A percentile compares a stretch with the other conserved stretches of the same genome.
These are phyloP conservation scores for Cricetomys ansorgei DNA, from an alignment of 2,113 vertebrate species.

Conservation along the genomic window DNA sequence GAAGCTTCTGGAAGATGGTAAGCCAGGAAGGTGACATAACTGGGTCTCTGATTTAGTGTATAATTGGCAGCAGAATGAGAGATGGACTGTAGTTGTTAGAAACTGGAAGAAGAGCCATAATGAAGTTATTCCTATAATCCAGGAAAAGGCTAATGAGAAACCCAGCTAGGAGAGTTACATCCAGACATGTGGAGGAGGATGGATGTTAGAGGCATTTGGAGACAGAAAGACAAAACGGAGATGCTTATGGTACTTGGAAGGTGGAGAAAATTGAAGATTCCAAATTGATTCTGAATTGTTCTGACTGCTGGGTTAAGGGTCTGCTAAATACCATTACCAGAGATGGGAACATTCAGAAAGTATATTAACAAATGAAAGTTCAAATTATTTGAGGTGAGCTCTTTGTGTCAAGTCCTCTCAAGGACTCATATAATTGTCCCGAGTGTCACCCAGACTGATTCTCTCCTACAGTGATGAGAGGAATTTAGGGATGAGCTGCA, in stretches of 20 bases:
- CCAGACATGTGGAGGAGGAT: not conserved
- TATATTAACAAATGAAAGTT: conserved; percentile 34
- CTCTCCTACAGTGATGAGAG: not conserved
- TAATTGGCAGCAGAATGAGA: not conserved
- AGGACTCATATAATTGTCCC: not conserved
- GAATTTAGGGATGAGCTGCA: not conserved
- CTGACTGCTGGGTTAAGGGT: not conserved
- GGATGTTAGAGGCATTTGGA: not conserved
- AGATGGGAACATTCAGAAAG: not conserved
- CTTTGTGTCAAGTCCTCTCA: not conserved
- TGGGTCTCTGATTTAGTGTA: not conserved
- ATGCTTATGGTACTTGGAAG: not conserved
- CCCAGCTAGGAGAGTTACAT: not conserved
- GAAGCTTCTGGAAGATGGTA: not conserved
- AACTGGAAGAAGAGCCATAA: not conserved
- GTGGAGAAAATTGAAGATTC: not conserved
- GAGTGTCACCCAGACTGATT: not conserved
- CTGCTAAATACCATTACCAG: conserved; percentile 15
- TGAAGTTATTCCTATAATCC: not conserved
- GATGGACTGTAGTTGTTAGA: not conserved
- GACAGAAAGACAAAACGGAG: not conserved
- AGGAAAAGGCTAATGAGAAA: not conserved
- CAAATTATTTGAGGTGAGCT: conserved; percentile 26
- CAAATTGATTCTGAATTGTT: not conserved
- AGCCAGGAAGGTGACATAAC: not conserved